A percentile compares a stretch with the other conserved stretches of the same genome.
phyloP scores from a whole-genome alignment of 2,888 invertebrate species.

The Aporophyla nigra region DNA sequence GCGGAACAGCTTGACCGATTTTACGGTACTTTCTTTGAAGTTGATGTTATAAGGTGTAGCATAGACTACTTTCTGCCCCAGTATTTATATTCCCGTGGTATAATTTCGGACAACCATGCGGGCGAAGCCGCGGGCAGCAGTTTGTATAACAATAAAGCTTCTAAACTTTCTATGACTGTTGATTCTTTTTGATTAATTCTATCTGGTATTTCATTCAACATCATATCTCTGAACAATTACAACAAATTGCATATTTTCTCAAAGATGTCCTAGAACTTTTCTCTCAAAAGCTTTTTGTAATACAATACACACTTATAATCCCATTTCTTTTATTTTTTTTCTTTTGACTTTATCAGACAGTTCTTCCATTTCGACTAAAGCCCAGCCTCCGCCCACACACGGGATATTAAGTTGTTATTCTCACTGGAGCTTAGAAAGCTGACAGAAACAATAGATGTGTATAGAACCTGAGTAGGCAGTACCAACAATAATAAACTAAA shows the following conservation, averaged over 20 bases:
- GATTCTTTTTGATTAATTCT: background rate
- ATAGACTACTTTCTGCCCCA: too few species aligned
- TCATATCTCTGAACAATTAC: background rate
- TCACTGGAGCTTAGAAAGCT: constrained; percentile 51
- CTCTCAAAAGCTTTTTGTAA: constrained; percentile 24
- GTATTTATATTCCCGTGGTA: too few species aligned
- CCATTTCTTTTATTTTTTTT: constrained; percentile 10
- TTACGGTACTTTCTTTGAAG: too few species aligned
- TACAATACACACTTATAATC: background rate
- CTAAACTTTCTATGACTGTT: background rate
- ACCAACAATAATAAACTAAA: constrained; percentile 68
- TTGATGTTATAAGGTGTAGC: too few species aligned
- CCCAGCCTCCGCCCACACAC: constrained; percentile 31
- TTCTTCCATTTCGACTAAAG: constrained; percentile 31
- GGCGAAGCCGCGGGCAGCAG: too few species aligned
- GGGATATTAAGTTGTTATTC: constrained; percentile 49
- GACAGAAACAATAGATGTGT: constrained; percentile 60
- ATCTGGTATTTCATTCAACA: background rate
- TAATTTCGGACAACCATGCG: too few species aligned
- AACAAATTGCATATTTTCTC: constrained; percentile 4
- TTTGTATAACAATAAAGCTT: background rate
- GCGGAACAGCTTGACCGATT: too few species aligned
- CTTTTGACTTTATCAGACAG: constrained; percentile 19
- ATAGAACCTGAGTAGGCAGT: constrained; percentile 51
- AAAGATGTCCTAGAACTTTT: background rate